A percentile compares a stretch with the other conserved stretches of the same genome.
Conservation (phyloP, 2,113 vertebrate species). For the Perognathus longimembris region DNA sequence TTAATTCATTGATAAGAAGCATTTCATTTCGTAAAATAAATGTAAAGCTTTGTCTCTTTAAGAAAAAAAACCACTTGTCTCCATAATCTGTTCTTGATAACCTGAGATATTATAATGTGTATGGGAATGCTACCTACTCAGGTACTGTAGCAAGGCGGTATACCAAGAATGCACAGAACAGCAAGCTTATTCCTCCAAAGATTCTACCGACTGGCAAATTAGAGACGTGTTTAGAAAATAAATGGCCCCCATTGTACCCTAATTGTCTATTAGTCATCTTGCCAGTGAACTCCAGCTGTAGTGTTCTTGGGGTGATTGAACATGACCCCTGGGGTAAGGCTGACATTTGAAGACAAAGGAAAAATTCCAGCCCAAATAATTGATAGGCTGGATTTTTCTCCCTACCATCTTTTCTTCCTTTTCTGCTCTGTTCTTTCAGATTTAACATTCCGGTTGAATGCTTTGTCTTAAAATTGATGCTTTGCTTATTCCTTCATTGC, state of each 20-base stretch:
- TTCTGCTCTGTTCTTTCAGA: slow-evolving; percentile 46
- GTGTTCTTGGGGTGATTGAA: slow-evolving; percentile 57
- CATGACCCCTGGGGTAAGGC: slow-evolving; percentile 39
- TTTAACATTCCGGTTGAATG: slow-evolving; percentile 42
- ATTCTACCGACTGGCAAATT: slow-evolving; percentile 51
- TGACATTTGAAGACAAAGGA: slow-evolving; percentile 60
- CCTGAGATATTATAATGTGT: not conserved
- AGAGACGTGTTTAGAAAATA: slow-evolving; percentile 65
- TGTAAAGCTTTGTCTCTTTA: not conserved
- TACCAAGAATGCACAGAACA: slow-evolving; percentile 13
- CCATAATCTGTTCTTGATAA: not conserved
- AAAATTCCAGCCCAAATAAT: slow-evolving; percentile 64
- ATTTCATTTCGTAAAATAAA: slow-evolving; percentile 17
- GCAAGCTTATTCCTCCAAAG: slow-evolving; percentile 53
- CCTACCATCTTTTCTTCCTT: slow-evolving; percentile 33
- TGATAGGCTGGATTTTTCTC: slow-evolving; percentile 51
- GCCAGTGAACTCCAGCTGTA: slow-evolving; percentile 60
- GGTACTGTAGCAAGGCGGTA: not conserved
- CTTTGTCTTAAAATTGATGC: slow-evolving; percentile 62
- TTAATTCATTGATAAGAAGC: not conserved
- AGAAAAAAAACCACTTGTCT: not conserved
- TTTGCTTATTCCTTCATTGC: slow-evolving; percentile 13
- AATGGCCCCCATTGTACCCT: slow-evolving; percentile 50
- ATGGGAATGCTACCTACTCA: not conserved
- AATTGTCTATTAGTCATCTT: slow-evolving; percentile 71